These are phyloP conservation scores for Microctenopoma steveboyesi DNA, from an alignment of 2,797 vertebrate genomes.

Conservation along the genomic window DNA sequence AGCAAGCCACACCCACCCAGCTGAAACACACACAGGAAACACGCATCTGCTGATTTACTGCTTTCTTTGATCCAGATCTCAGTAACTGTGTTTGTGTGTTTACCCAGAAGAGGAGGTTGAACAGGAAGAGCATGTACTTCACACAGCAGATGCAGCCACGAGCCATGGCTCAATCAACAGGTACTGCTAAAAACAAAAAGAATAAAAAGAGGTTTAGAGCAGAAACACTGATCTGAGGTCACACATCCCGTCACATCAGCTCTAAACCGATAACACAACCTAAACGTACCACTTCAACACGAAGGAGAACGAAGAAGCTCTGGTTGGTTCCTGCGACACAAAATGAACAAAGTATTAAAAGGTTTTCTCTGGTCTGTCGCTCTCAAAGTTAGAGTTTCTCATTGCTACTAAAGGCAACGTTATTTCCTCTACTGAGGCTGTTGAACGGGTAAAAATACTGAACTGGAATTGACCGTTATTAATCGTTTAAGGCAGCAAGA, in stretches of 20 bases:
- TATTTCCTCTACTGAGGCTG: too few relatives aligned
- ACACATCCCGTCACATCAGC: not conserved
- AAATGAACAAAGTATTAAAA: not conserved
- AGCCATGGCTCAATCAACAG: constrained; percentile 92
- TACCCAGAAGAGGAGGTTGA: constrained; percentile 99
- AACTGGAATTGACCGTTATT: too few relatives aligned
- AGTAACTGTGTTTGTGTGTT: constrained; percentile 61
- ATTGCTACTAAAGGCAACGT: too few relatives aligned
- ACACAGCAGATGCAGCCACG: constrained; percentile 97
- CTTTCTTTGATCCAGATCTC: constrained; percentile 3
- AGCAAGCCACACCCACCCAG: constrained; percentile 95
- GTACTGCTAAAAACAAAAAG: constrained; percentile 82
- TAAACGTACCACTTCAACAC: constrained; percentile 61
- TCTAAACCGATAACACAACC: constrained; percentile 17
- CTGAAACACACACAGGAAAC: constrained; percentile 76
- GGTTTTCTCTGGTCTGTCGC: too few relatives aligned
- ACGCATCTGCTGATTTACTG: constrained; percentile 34
- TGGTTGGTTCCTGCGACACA: constrained; percentile 42
- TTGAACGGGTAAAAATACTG: too few relatives aligned
- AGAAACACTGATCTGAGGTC: too few relatives aligned
- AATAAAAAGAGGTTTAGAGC: not conserved
- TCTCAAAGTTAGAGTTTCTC: too few relatives aligned
- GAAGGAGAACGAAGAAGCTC: constrained; percentile 38
- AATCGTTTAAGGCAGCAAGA: too few relatives aligned
- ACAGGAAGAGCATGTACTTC: constrained; percentile 99